Evolutionary conservation across 2,113 vertebrate species (phyloP), one percentile per base, ranked within the genome.

Genomic region (Calidris pygmaea): DNA sequence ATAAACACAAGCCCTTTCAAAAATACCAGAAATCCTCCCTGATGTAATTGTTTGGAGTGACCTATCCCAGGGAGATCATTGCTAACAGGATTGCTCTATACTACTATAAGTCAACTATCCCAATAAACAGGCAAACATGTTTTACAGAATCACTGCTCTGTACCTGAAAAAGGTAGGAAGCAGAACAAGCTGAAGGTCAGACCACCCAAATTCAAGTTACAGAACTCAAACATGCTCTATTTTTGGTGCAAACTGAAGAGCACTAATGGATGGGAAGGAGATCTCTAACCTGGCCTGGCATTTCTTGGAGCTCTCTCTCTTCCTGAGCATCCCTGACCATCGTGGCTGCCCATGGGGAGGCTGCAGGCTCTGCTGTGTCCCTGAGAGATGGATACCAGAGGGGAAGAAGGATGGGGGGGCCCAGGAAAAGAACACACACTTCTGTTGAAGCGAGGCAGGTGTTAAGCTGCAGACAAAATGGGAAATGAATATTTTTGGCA

Each of bases 311-410:
- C 12, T 66, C 59, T 43, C 19, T 48, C 7, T 60, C n/a, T 20
- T 17, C 67, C 26, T 8, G 18, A 55, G 59, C 91, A 60, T n/a
- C 45, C 16, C n/a, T 48, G 66, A 9, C 30, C 55, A 14, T 43
- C 3, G 3, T 23, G 39, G 22, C 14, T 21, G 9, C 47, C 60
- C 67, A 56, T 0, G 4, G 26, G 78, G 29, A 52, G 52, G 39
- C 45, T 47, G 17, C 0, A 1, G 50, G n/a, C 34, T 65, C 52
- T 8, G 59, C 14, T 55, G 4, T 73, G 26, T 37, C 34, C 60
- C n/a, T 0, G 0, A 15, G 63, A n/a, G 35, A 15, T 72, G 50
- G 43, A 24, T 50, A 12, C 34, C 17, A 7, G 16, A 0, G 1
- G 6, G 45, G 58, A 63, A n/a, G 52, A 26, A 60, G 66, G n/a